Evolutionary conservation across 2,797 vertebrate species (phyloP).

Genomic region (Fringilla coelebs): DNA sequence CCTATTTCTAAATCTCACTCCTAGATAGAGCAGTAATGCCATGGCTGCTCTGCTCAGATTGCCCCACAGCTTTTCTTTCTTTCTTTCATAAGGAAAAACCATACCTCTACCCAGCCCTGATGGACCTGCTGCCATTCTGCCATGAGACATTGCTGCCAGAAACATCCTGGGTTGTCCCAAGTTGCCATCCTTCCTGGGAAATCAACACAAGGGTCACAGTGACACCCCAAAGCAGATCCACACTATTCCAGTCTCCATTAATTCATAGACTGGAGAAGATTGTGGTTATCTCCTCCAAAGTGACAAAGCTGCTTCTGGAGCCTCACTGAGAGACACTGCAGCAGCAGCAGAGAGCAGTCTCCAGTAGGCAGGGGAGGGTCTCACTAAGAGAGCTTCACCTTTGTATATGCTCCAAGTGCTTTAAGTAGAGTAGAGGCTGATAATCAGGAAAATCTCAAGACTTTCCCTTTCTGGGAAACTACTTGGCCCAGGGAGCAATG

Average conservation of each 20-base stretch:
- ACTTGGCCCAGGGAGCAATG: neutral
- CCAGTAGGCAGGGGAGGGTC: neutral
- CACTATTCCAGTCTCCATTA: neutral
- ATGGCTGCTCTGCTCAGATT: constrained; percentile 29
- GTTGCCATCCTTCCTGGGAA: neutral
- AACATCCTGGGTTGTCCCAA: neutral
- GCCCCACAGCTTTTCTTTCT: neutral
- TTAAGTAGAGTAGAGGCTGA: neutral
- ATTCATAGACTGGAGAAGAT: neutral
- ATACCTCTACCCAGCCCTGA: rapidly evolving
- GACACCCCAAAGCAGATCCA: neutral
- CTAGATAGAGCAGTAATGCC: constrained; percentile 41
- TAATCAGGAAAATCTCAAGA: neutral
- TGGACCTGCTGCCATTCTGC: neutral
- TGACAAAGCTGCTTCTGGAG: neutral
- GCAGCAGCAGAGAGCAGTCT: neutral
- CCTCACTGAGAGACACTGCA: neutral
- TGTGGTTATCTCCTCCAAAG: neutral
- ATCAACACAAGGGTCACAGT: neutral
- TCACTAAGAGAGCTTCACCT: neutral
- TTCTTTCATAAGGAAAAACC: neutral
- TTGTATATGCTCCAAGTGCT: neutral
- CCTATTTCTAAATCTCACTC: constrained; percentile 36
- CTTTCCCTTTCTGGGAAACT: neutral
- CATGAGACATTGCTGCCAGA: neutral